These are phyloP conservation scores for Ylistrum balloti DNA, from an alignment of 1,140 invertebrate species.

Conservation along the genomic window DNA sequence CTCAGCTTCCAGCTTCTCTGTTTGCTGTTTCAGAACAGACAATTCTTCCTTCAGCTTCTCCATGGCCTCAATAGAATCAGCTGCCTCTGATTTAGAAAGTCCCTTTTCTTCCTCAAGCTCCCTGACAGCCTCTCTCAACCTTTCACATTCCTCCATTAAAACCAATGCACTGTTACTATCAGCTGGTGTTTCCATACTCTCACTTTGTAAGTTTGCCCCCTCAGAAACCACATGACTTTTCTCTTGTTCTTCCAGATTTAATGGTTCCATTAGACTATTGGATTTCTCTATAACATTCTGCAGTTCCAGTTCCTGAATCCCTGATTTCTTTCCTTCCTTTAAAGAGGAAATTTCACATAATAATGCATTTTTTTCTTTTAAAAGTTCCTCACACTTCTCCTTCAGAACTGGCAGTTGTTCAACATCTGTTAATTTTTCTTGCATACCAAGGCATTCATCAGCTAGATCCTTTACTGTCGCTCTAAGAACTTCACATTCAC, in stretches of 20 bases:
- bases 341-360: not conserved
- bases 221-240: not conserved
- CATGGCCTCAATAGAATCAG: not conserved
- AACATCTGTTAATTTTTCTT: not conserved
- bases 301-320: not conserved
- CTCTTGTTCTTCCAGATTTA: not conserved
- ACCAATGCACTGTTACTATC: not conserved
- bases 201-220: not conserved
- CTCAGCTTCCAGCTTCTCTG: not conserved
- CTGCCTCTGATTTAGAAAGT: not conserved
- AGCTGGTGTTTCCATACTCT: not conserved
- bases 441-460: not conserved
- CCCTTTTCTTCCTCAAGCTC: not conserved
- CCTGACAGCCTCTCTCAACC: not conserved
- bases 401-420: not conserved
- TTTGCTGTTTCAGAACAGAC: not conserved
- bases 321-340: not conserved
- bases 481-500: not conserved
- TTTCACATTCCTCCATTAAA: not conserved
- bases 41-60: not conserved
- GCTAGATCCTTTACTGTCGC: not conserved
- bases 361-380: not conserved
- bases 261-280: not conserved
- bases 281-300: not conserved
- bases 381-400: not conserved